Evolutionary conservation across 2,888 invertebrate species (phyloP), one percentile per base, ranked within the genome.

Genomic region (Epinotia demarniana): DNA sequence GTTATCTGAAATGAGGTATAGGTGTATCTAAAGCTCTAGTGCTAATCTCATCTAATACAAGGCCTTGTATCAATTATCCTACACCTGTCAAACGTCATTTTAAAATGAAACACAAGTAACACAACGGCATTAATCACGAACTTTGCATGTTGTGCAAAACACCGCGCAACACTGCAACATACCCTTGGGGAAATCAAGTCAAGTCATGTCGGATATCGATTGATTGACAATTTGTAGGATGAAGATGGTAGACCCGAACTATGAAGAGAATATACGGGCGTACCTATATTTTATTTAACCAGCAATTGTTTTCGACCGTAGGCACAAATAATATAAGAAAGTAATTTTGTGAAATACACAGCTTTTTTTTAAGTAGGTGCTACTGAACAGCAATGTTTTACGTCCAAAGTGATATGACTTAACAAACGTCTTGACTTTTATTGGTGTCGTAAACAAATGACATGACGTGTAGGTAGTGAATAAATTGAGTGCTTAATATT

Each of bases 171-270:
- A 16, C 67, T n/a, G 16, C 49, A 49, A 49, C 49, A 49, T 13
- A n/a, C 3, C 53, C 6, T 53, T 55, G 6, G 73, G 73, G 73
- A 73, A 73, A 73, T 73, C 73, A 73, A 43, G 55, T 62, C 43
- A 11, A 16, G 68, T 39, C 53, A n/a, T 8, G 39, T 9, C 39
- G n/a, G 46, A 13, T 53, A 53, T 53, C 53, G 55, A 27, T 13
- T 27, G 27, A 49, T 73, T 53, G 60, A 39, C 57, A 49, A 49
- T 33, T 58, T 66, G 57, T 57, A 19, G n/a, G 69, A 58, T 53
- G n/a, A n/a, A 8, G 6, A 53, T n/a, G 53, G n/a, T n/a, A n/a
- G n/a, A n/a, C 16, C 16, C 49, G 16, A 16, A 16, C n/a, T 2
- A 53, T 53, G 8, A 53, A 53, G n/a, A 5, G 0, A n/a, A 2